phyloP scores from a whole-genome alignment of 2,888 invertebrate genomes.

The Caenorhabditis uteleia region DNA sequence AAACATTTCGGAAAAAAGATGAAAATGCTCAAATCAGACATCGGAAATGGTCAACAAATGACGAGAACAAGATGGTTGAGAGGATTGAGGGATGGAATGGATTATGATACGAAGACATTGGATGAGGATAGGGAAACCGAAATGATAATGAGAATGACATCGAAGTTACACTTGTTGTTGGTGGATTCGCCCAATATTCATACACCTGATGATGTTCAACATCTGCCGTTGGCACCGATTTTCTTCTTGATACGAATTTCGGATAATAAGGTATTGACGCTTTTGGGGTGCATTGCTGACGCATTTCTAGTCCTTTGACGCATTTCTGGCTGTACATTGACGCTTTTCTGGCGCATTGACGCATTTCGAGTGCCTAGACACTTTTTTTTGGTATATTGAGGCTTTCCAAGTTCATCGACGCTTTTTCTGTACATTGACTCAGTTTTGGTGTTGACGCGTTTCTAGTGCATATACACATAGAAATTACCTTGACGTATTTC shows the following conservation, averaged over 20 bases:
- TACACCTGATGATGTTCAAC: conserved; percentile 47
- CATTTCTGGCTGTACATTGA: too few species aligned
- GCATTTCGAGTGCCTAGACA: too few species aligned
- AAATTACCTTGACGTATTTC: too few species aligned
- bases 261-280: conserved; percentile 45
- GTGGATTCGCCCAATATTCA: conserved; percentile 55
- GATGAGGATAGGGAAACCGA: conserved; percentile 35
- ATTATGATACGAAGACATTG: conserved; percentile 22
- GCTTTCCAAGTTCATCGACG: too few species aligned
- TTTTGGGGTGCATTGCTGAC: background rate
- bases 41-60: conserved; percentile 30
- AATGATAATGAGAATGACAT: conserved; percentile 47
- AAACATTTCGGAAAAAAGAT: conserved; percentile 41
- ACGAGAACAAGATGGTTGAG: conserved; percentile 29
- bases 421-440: too few species aligned
- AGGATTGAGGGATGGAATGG: conserved; percentile 19
- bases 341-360: too few species aligned
- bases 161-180: conserved; percentile 43
- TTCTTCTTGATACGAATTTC: conserved; percentile 50
- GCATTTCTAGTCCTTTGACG: background rate
- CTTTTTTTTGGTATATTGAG: too few species aligned
- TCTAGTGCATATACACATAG: too few species aligned
- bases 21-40: conserved; percentile 32
- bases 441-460: too few species aligned
- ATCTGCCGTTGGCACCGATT: conserved; percentile 50